phyloP scores from a whole-genome alignment of 2,797 vertebrate genomes.

The Crenuchus spilurus region DNA sequence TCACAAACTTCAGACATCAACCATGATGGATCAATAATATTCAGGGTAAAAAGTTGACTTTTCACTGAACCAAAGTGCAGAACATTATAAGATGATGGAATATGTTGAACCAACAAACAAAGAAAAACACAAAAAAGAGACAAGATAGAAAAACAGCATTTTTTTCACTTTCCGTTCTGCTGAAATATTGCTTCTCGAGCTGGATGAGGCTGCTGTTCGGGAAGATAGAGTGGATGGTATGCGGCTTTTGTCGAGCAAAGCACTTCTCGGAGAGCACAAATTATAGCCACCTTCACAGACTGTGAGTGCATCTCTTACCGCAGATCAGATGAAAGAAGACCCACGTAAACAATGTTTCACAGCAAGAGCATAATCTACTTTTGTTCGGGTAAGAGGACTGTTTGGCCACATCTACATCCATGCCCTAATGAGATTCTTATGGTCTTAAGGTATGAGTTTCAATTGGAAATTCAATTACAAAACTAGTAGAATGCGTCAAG shows the following conservation, averaged over 20 bases:
- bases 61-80: too few relatives aligned
- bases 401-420: background rate
- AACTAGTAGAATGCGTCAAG: background rate
- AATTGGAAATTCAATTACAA: constrained; percentile 17
- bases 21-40: too few relatives aligned
- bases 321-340: constrained; percentile 1
- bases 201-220: background rate
- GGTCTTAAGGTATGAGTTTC: constrained; percentile 6
- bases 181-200: constrained; percentile 21
- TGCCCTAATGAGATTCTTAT: background rate
- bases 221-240: constrained; percentile 6
- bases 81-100: background rate
- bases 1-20: too few relatives aligned
- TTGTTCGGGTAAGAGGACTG: background rate
- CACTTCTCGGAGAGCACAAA: constrained; percentile 31
- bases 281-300: constrained; percentile 27
- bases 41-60: too few relatives aligned
- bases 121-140: background rate
- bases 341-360: background rate
- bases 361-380: constrained; percentile 22
- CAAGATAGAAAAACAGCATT: background rate
- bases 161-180: background rate
- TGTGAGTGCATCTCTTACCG: constrained; percentile 9
- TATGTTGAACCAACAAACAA: background rate
- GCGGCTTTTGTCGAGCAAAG: constrained; percentile 36